Evolutionary conservation across 2,888 invertebrate species (phyloP).

Genomic region (Idaea dimidiata): DNA sequence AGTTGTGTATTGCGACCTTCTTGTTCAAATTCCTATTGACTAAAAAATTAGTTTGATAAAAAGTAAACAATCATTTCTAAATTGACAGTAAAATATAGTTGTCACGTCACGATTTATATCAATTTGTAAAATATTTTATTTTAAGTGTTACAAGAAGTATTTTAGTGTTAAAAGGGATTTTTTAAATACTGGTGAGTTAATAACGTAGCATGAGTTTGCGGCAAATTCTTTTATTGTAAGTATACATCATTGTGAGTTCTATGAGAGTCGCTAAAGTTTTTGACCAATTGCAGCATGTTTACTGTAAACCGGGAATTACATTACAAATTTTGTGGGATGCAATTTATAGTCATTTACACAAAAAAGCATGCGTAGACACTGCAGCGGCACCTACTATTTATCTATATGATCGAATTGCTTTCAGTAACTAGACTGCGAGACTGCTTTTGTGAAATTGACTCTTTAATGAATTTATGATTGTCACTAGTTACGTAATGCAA

Average conservation of each 20-base stretch:
- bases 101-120: slow-evolving; percentile 35
- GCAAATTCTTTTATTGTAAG: not conserved
- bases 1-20: not conserved
- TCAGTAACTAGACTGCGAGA: no score
- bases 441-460: no score
- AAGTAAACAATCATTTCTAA: slow-evolving; percentile 37
- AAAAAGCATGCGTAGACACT: no score
- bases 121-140: slow-evolving; percentile 45
- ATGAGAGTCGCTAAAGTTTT: not conserved
- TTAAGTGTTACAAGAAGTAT: slow-evolving; percentile 28
- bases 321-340: no score
- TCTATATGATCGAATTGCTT: no score
- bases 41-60: slow-evolving; percentile 3
- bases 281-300: no score
- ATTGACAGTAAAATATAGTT: slow-evolving; percentile 52
- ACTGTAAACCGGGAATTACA: no score
- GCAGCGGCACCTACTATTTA: no score
- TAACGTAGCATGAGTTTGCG: not conserved
- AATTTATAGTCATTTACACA: no score
- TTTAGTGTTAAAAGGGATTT: slow-evolving; percentile 6
- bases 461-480: no score
- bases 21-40: slow-evolving; percentile 8
- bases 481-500: no score
- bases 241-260: not conserved
- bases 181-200: not conserved